Conservation (phyloP, 1,140 invertebrate genomes). For the Drosophila biarmipes region DNA sequence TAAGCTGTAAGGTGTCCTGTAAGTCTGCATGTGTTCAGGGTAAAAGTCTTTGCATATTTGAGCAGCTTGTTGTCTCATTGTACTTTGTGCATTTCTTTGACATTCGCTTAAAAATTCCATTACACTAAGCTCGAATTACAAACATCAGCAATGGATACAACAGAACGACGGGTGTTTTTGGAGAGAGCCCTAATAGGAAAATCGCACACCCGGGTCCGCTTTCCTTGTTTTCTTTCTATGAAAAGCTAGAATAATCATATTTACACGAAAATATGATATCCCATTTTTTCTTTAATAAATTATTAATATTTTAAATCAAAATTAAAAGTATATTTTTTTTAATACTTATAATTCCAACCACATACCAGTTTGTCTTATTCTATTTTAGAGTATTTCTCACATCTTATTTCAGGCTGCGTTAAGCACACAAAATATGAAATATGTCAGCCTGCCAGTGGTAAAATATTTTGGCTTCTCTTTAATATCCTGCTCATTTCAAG, state of each 20-base stretch:
- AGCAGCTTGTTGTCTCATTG: conserved; percentile 69
- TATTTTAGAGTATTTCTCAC: conserved; percentile 17
- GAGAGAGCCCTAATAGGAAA: neutral
- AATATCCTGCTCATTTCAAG: neutral
- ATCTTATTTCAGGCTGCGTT: conserved; percentile 77
- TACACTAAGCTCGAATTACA: conserved; percentile 78
- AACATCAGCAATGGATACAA: conserved; percentile 46
- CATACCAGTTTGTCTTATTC: neutral
- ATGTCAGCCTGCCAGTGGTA: conserved; percentile 40
- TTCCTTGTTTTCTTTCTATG: neutral
- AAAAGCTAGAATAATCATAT: too few relatives aligned
- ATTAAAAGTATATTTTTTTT: too few relatives aligned
- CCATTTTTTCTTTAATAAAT: too few relatives aligned
- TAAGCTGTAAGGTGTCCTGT: conserved; percentile 56
- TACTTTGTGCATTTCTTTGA: conserved; percentile 68
- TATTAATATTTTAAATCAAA: too few relatives aligned
- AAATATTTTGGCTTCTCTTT: conserved; percentile 10
- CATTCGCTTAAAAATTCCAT: conserved; percentile 83
- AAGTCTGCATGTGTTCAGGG: conserved; percentile 24
- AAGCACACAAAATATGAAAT: conserved; percentile 69
- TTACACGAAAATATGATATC: too few relatives aligned
- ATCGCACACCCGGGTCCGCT: neutral
- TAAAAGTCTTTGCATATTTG: conserved; percentile 76
- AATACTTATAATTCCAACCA: too few relatives aligned
- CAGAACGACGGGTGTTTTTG: neutral